A percentile compares a stretch with the other conserved stretches of the same genome.
phyloP scores from a whole-genome alignment of 1,140 invertebrate genomes.

The Anadara kagoshimensis region DNA sequence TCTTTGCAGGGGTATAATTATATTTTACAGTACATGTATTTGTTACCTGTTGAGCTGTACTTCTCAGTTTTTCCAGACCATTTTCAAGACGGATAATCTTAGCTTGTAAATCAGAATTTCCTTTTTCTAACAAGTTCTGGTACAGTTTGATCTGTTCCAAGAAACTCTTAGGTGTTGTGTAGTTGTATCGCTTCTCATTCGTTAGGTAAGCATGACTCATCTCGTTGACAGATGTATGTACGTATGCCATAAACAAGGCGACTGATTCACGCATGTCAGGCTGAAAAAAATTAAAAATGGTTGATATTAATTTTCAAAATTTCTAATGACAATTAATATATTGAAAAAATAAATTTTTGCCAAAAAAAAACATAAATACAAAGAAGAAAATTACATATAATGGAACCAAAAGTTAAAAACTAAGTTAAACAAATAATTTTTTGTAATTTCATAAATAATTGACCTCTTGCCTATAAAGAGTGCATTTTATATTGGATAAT shows the following conservation, averaged over 20 bases:
- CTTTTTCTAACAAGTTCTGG: conserved; percentile 87
- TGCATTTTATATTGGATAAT: too few relatives aligned
- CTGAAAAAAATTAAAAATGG: conserved; percentile 44
- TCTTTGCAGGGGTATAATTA: too few relatives aligned
- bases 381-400: too few relatives aligned
- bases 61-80: conserved; percentile 92
- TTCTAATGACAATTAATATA: neutral
- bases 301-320: neutral
- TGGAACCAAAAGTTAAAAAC: too few relatives aligned
- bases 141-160: conserved; percentile 96
- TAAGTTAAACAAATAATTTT: too few relatives aligned
- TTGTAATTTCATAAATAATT: too few relatives aligned
- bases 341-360: neutral
- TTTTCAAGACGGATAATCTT: conserved; percentile 93
- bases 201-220: conserved; percentile 89
- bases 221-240: conserved; percentile 93
- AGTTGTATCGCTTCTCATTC: conserved; percentile 95
- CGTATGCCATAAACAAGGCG: conserved; percentile 94
- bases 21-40: too few relatives aligned
- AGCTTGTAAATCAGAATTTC: conserved; percentile 86
- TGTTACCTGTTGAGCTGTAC: conserved; percentile 83
- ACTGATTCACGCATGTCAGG: conserved; percentile 74
- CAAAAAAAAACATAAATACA: too few relatives aligned
- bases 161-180: conserved; percentile 97
- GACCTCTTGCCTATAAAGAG: too few relatives aligned